These are phyloP conservation scores for Apis cerana DNA, from an alignment of 1,140 invertebrate species.

Conservation along the genomic window DNA sequence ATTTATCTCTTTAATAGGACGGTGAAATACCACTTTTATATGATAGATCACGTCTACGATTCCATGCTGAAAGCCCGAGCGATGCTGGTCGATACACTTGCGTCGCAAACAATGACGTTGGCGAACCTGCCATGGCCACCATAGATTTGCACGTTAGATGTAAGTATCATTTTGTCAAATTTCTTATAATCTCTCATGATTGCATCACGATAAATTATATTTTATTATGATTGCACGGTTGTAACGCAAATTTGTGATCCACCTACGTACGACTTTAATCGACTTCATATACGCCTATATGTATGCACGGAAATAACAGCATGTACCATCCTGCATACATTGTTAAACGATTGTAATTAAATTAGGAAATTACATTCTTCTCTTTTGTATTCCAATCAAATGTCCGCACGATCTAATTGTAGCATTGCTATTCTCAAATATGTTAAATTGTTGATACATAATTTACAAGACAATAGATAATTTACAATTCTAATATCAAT, in stretches of 20 bases:
- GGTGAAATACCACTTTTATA: constrained; percentile 84
- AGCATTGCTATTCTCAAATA: constrained; percentile 7
- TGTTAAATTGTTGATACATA: constrained; percentile 32
- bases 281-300: constrained; percentile 51
- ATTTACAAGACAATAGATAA: neutral
- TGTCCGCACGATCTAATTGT: constrained; percentile 55
- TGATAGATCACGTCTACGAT: constrained; percentile 84
- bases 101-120: constrained; percentile 87
- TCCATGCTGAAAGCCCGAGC: constrained; percentile 85
- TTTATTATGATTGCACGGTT: neutral
- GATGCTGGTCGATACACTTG: constrained; percentile 88
- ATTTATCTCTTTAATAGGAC: constrained; percentile 77
- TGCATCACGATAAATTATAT: neutral
- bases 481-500: neutral
- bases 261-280: constrained; percentile 54
- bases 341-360: constrained; percentile 60
- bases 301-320: constrained; percentile 54
- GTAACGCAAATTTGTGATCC: neutral
- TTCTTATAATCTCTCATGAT: neutral
- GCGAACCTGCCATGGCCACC: constrained; percentile 84
- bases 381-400: constrained; percentile 56
- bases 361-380: constrained; percentile 65
- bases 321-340: constrained; percentile 52
- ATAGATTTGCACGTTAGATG: constrained; percentile 84
- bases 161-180: constrained; percentile 72